Conservation (phyloP, 2,797 vertebrate genomes). For the Morus bassanus region DNA sequence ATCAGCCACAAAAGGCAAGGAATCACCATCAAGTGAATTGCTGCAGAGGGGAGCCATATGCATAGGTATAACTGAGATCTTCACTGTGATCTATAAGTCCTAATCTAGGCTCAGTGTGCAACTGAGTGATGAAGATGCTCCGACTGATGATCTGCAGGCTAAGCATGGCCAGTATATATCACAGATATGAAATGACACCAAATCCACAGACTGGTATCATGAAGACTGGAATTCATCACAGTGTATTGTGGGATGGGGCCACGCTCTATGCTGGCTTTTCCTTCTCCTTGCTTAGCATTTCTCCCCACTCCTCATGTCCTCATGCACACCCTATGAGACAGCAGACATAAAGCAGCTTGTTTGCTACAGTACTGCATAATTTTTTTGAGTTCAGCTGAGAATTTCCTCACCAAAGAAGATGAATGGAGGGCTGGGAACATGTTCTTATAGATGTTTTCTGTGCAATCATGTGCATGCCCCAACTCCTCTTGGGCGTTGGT, state of each 20-base stretch:
- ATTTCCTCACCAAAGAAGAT: neutral
- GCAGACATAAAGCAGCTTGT: neutral
- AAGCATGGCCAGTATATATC: neutral
- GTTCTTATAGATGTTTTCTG: neutral
- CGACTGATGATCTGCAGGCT: neutral
- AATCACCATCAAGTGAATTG: neutral
- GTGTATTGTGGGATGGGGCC: neutral
- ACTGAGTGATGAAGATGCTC: neutral
- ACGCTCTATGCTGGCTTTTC: neutral
- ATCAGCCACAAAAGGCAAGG: neutral
- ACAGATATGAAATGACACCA: neutral
- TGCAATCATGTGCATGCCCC: no score
- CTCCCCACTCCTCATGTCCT: rapidly evolving
- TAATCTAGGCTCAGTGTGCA: neutral
- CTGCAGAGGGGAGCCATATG: neutral
- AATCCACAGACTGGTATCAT: neutral
- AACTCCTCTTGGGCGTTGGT: neutral
- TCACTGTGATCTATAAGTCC: neutral
- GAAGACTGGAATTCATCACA: neutral
- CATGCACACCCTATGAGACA: neutral
- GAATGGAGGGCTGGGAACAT: neutral
- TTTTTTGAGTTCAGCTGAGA: neutral
- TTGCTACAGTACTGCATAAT: neutral
- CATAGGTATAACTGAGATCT: neutral
- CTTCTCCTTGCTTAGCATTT: neutral